Evolutionary conservation across 2,113 vertebrate species (phyloP).

Genomic region (Cacatua alba): DNA sequence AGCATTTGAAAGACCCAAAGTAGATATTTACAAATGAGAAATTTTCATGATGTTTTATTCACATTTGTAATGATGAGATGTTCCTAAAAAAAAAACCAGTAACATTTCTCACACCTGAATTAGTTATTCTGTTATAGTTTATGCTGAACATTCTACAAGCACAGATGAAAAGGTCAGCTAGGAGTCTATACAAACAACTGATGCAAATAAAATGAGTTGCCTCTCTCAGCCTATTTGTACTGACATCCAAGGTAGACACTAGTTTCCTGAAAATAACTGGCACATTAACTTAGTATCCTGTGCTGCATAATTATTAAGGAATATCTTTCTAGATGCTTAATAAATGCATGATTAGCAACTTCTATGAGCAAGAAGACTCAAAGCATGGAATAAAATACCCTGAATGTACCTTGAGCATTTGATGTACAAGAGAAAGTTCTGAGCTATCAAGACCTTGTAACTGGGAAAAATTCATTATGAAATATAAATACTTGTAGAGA

Average conservation of each 20-base stretch:
- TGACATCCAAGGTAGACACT: neutral
- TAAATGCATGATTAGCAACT: neutral
- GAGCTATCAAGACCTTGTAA: neutral
- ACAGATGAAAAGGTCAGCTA: neutral
- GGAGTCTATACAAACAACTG: neutral
- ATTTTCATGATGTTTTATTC: neutral
- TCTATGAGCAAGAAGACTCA: neutral
- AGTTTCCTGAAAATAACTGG: neutral
- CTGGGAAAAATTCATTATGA: neutral
- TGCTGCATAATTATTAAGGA: neutral
- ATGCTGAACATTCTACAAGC: neutral
- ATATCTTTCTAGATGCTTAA: neutral
- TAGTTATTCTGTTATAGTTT: neutral
- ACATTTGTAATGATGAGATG: no score
- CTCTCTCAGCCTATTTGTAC: accelerated
- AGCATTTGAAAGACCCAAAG: neutral
- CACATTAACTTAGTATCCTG: neutral
- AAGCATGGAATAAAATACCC: neutral
- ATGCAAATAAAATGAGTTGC: neutral
- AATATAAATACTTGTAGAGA: neutral
- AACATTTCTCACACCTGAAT: neutral
- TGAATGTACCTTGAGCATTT: neutral
- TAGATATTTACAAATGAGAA: neutral
- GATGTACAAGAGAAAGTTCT: neutral
- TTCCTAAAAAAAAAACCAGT: neutral